Evolutionary conservation across 2,797 vertebrate species (phyloP).

Genomic region (Gambelia wislizenii): DNA sequence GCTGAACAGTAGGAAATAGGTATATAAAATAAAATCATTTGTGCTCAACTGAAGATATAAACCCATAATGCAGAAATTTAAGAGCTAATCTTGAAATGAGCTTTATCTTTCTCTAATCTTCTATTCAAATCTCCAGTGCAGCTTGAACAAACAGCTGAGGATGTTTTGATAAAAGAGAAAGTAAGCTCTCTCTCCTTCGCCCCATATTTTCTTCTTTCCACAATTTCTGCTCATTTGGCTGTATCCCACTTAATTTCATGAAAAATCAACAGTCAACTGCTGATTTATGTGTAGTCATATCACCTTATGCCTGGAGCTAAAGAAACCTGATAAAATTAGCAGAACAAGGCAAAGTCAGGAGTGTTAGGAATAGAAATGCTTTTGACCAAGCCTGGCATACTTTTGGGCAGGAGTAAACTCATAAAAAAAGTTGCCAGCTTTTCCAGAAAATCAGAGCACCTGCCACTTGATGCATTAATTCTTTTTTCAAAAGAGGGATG

Average conservation of each 20-base stretch:
- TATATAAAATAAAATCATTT: not conserved
- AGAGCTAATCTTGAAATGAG: not conserved
- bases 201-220: not conserved
- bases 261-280: slow-evolving; percentile 14
- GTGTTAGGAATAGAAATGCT: slow-evolving; percentile 40
- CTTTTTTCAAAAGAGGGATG: not conserved
- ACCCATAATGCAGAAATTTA: not conserved
- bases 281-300: slow-evolving; percentile 31
- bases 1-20: not conserved
- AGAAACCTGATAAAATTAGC: slow-evolving; percentile 53
- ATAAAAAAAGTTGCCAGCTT: not conserved
- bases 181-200: not conserved
- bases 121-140: not conserved
- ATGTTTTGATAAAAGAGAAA: not conserved
- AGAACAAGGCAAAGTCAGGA: slow-evolving; percentile 46
- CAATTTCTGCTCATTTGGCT: slow-evolving; percentile 32
- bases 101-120: not conserved
- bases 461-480: not conserved
- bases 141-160: not conserved
- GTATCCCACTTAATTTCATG: slow-evolving; percentile 32
- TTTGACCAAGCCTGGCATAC: not conserved
- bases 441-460: not conserved
- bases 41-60: not conserved
- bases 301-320: slow-evolving; percentile 28
- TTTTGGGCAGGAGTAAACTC: not conserved